Base-by-base conservation (phyloP, 30 jellyfish, hydroid and myxozoan genomes). In the Turritopsis dohrnii region DNA sequence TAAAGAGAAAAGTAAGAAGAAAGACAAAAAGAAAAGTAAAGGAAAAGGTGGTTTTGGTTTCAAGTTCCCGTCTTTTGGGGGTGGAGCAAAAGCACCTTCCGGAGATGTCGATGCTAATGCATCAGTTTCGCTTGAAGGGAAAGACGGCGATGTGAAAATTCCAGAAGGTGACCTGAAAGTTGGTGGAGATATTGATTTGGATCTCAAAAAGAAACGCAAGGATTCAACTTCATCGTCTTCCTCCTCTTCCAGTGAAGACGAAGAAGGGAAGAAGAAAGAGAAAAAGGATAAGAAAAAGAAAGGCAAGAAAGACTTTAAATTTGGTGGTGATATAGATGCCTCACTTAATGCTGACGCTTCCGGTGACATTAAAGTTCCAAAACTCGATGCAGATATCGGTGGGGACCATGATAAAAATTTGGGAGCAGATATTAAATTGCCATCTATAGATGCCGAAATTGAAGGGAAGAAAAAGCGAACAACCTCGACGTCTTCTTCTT, bases 211-310 rank as follows among this genome's bases (percentile, higher is more conserved):
- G 41, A 29, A 29, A 30, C 83, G 83, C 13, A 27, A 30, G 24
- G 83, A 29, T 24, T 74, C 83, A 29, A 27, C 53, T 74, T 74
- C 83, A 26, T 69, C 77, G 9, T 24, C 65, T 7, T 74, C 83
- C 41, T 74, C 83, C 19, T 24, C 83, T 74, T 74, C 83, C 16
- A 74, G 83, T 29, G 54, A 26, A n/a, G 83, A 74, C 21, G 4
- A 26, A 17, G 83, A 74, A n/a, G 83, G 41, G 17, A 29, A 74
- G 65, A 74, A 74, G 65, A 74, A 74, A 52, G 41, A 74, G 65
- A 74, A 74, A 30, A 74, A 74, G n/a, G 65, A 13, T 7, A 74
- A 74, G 83, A 74, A 69, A 23, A 69, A 69, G 30, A 41, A 41
- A 41, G 13, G 60, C 13, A 41, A 41, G 60, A 41, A 41, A 5